A percentile compares a stretch with the other conserved stretches of the same genome.
Evolutionary conservation across 2,888 invertebrate species (phyloP).

Genomic region (Pelosia muscerda): DNA sequence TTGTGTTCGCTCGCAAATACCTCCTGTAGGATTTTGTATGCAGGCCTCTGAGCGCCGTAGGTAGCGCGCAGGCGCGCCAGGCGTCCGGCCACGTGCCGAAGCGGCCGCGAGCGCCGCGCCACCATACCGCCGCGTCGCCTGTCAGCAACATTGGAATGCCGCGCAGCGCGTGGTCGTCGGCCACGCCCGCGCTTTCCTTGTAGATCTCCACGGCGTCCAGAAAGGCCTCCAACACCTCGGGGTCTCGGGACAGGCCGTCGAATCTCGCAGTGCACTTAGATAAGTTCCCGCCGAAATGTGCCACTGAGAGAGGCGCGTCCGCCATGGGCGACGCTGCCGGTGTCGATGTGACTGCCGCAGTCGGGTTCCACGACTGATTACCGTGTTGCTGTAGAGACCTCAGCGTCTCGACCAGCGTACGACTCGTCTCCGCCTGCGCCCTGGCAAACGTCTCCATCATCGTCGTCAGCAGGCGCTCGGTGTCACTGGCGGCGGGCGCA

Average conservation of each 20-base stretch:
- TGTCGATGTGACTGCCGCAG: not conserved
- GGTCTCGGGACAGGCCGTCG: too few relatives aligned
- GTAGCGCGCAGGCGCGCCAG: constrained; percentile 20
- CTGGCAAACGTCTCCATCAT: not conserved
- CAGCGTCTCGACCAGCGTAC: not conserved
- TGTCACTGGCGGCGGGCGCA: not conserved
- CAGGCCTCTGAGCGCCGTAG: constrained; percentile 24
- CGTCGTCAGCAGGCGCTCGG: not conserved
- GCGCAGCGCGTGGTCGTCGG: constrained; percentile 36
- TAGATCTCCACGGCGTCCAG: constrained; percentile 30
- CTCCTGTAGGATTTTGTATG: constrained; percentile 7
- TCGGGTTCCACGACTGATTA: not conserved
- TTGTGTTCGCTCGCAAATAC: constrained; percentile 27
- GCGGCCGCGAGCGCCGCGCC: constrained; percentile 25
- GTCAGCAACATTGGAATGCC: constrained; percentile 40
- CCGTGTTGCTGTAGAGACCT: not conserved
- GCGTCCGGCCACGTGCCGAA: constrained; percentile 12
- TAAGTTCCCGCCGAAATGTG: too few relatives aligned
- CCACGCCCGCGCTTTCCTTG: constrained; percentile 33
- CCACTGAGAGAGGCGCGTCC: too few relatives aligned
- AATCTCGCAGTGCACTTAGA: too few relatives aligned
- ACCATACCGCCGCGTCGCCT: constrained; percentile 43
- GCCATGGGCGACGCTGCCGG: not conserved
- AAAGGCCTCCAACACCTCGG: constrained; percentile 24
- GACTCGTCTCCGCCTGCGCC: not conserved